Percentiles rank a stretch among this genome's conserved stretches.
Evolutionary conservation across 2,888 invertebrate genomes (phyloP).

Genomic region (Spisula solida): DNA sequence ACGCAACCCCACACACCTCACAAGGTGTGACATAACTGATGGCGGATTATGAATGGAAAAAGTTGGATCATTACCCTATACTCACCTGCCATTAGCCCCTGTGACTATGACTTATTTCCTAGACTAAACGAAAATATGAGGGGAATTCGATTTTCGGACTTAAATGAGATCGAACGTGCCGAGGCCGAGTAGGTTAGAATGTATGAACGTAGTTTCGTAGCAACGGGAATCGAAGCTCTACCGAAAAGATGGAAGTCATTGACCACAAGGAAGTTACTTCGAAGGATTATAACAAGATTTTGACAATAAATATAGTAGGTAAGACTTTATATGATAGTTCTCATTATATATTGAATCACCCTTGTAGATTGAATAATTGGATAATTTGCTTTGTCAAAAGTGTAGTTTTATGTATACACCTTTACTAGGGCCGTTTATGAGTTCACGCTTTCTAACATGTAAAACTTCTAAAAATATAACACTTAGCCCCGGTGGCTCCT

Average conservation of each 20-base stretch:
- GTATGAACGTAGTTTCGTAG: slow-evolving; percentile 22
- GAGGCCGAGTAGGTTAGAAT: slow-evolving; percentile 24
- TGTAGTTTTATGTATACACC: no score
- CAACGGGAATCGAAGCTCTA: slow-evolving; percentile 20
- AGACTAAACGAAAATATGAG: slow-evolving; percentile 11
- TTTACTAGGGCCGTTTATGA: no score
- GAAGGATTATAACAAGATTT: no score
- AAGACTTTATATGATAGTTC: no score
- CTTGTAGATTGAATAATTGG: no score
- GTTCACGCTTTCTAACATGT: no score
- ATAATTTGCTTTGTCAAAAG: no score
- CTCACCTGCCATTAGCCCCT: background rate
- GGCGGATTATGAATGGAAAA: slow-evolving; percentile 11
- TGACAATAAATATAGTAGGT: no score
- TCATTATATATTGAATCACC: no score
- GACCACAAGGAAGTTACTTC: no score
- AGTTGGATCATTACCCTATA: slow-evolving; percentile 4
- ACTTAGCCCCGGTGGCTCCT: no score
- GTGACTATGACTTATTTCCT: slow-evolving; percentile 34
- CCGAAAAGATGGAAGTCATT: slow-evolving; percentile 3
- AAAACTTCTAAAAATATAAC: no score
- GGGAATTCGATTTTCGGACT: background rate
- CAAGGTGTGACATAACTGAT: background rate
- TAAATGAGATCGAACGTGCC: background rate
- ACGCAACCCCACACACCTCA: slow-evolving; percentile 36